phyloP scores from a whole-genome alignment of 2,113 vertebrate genomes.

The Mormoops blainvillei region DNA sequence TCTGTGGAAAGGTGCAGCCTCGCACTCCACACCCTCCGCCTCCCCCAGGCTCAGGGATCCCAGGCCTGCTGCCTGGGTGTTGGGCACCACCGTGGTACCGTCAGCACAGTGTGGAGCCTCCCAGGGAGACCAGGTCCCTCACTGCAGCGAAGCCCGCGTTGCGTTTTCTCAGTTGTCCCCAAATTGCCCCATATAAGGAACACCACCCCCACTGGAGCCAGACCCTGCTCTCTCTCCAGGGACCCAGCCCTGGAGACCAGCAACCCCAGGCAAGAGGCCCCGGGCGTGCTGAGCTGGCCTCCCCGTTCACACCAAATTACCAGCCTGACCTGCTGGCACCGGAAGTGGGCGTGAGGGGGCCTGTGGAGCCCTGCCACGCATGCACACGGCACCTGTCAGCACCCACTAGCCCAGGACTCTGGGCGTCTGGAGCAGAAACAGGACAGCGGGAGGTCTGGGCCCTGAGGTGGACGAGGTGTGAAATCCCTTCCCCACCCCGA shows the following conservation, averaged over 20 bases:
- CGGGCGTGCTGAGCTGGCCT: not conserved
- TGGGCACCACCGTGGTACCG: accelerated
- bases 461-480: not conserved
- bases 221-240: not conserved
- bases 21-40: not conserved
- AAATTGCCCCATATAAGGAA: not conserved
- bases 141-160: not conserved
- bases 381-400: not conserved
- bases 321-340: not conserved
- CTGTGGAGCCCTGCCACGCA: too few species aligned
- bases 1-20: not conserved
- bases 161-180: not conserved
- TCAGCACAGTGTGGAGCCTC: too few species aligned
- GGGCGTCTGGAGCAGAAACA: not conserved
- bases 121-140: not conserved
- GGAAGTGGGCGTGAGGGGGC: not conserved
- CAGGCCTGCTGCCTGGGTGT: not conserved
- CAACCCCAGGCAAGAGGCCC: not conserved
- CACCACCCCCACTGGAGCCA: not conserved
- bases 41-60: not conserved
- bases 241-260: not conserved
- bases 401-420: not conserved
- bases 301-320: not conserved
- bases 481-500: not conserved
- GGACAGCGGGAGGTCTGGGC: not conserved